Percentiles rank a stretch among this genome's conserved stretches.
Conservation (phyloP, 53 echinoderm and acorn worm genomes). For the Luidia sarsii region DNA sequence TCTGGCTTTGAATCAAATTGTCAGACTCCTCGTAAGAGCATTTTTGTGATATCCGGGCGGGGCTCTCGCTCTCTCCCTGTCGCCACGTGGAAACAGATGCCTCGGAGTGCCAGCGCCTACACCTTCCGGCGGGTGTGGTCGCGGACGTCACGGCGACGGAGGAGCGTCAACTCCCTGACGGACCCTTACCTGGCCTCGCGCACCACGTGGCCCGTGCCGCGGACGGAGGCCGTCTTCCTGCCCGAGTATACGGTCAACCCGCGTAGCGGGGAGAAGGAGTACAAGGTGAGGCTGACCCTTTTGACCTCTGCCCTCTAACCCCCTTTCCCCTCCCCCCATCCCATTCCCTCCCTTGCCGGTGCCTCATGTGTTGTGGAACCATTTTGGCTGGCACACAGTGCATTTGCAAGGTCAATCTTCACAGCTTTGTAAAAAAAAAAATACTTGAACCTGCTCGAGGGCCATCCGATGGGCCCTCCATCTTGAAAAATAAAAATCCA, state of each 20-base stretch:
- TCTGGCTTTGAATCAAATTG: too few species aligned
- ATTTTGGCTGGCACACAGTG: too few species aligned
- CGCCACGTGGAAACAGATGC: conserved; percentile 61
- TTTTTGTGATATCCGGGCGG: too few species aligned
- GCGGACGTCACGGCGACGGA: conserved; percentile 81
- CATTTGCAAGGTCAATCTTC: too few species aligned
- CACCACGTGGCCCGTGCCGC: conserved; percentile 96
- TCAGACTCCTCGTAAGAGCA: too few species aligned
- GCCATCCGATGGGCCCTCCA: too few species aligned
- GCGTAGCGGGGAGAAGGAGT: conserved; percentile 83
- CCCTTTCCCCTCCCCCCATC: background rate
- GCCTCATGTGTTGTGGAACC: too few species aligned
- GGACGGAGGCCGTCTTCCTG: conserved; percentile 94
- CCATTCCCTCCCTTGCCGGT: background rate
- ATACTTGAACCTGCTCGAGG: too few species aligned
- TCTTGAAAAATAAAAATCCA: too few species aligned
- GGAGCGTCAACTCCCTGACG: conserved; percentile 83
- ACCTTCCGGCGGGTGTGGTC: conserved; percentile 95
- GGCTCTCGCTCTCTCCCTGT: too few species aligned
- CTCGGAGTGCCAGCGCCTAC: conserved; percentile 93
- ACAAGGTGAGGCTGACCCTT: conserved; percentile 75
- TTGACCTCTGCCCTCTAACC: background rate
- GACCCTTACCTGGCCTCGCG: conserved; percentile 96
- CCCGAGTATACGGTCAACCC: conserved; percentile 98
- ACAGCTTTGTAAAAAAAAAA: too few species aligned